Evolutionary conservation across 1,140 invertebrate genomes (phyloP).

Genomic region (Drosophila willistoni): DNA sequence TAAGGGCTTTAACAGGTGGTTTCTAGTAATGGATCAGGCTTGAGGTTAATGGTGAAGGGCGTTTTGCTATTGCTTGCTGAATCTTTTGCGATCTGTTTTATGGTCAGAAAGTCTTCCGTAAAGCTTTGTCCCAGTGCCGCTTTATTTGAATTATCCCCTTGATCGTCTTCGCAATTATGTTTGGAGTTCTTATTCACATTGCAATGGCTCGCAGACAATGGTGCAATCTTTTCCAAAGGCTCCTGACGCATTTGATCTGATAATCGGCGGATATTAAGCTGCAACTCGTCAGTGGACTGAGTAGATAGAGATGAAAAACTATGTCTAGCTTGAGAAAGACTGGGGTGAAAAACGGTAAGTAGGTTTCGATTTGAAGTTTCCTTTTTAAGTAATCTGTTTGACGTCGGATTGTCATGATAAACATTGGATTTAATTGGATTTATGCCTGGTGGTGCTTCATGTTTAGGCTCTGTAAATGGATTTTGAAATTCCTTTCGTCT

Average conservation of each 20-base stretch:
- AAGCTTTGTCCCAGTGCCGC: conserved; percentile 32
- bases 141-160: conserved; percentile 29
- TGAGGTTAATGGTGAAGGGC: conserved; percentile 50
- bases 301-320: conserved; percentile 72
- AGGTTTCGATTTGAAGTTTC: conserved; percentile 37
- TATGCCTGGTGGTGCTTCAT: conserved; percentile 26
- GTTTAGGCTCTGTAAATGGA: conserved; percentile 46
- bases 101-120: conserved; percentile 24
- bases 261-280: conserved; percentile 72
- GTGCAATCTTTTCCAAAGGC: conserved; percentile 32
- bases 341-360: conserved; percentile 49
- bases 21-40: conserved; percentile 70
- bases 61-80: conserved; percentile 47
- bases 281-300: conserved; percentile 67
- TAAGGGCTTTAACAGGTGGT: conserved; percentile 74
- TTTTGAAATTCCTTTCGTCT: conserved; percentile 51
- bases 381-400: neutral
- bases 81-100: conserved; percentile 44
- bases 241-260: conserved; percentile 71
- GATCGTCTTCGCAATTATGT: conserved; percentile 14
- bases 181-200: conserved; percentile 44
- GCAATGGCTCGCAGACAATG: conserved; percentile 55
- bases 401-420: conserved; percentile 6
- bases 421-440: conserved; percentile 17
- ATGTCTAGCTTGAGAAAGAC: conserved; percentile 64